Evolutionary conservation across 2,113 vertebrate genomes (phyloP).

Genomic region (Chaetorhynchus papuensis): DNA sequence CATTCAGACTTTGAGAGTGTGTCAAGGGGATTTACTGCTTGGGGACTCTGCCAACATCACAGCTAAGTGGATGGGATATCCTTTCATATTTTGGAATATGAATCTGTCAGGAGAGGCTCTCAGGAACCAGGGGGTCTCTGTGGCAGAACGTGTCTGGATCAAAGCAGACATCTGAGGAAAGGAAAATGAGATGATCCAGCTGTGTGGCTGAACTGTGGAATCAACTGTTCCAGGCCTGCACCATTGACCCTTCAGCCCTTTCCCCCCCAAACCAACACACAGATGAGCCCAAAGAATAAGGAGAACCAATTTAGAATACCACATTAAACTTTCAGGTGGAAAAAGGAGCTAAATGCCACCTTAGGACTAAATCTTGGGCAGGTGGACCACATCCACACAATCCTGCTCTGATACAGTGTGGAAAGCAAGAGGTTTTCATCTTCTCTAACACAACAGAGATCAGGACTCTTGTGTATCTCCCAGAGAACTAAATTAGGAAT

Average conservation of each 20-base stretch:
- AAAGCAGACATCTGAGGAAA: neutral
- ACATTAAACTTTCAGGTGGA: neutral
- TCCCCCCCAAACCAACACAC: neutral
- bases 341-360: neutral
- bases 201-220: neutral
- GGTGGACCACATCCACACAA: neutral
- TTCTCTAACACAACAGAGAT: accelerated
- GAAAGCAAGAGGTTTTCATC: neutral
- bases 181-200: neutral
- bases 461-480: neutral
- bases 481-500: neutral
- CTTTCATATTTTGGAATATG: neutral
- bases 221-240: neutral
- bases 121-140: neutral
- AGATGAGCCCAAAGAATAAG: neutral
- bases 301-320: neutral
- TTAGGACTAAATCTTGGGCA: neutral
- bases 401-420: accelerated
- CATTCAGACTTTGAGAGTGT: neutral
- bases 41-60: neutral
- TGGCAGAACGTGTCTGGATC: neutral
- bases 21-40: neutral
- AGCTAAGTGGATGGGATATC: neutral
- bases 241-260: accelerated
- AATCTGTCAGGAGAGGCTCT: neutral